A percentile compares a stretch with the other conserved stretches of the same genome.
These are phyloP conservation scores for Tachina grossa DNA, from an alignment of 2,888 invertebrate genomes.

Conservation along the genomic window DNA sequence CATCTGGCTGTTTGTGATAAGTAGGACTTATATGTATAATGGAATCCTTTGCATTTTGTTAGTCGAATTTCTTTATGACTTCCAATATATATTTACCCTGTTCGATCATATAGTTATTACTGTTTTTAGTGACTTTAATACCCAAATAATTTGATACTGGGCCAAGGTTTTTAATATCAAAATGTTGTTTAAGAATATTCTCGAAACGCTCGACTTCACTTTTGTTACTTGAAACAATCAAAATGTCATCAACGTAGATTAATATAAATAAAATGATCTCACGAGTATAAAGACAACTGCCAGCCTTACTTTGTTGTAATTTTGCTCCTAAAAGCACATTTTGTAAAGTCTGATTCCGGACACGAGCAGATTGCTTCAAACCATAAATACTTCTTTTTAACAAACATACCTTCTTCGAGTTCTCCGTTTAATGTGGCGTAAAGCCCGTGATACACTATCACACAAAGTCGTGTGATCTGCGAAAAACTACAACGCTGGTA, in stretches of 20 bases:
- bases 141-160: not conserved
- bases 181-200: conserved; percentile 1
- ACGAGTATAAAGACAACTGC: not conserved
- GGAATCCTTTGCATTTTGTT: conserved; percentile 12
- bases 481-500: no score
- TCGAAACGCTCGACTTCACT: not conserved
- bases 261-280: not conserved
- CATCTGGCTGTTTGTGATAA: conserved; percentile 43
- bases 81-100: not conserved
- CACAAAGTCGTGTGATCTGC: no score
- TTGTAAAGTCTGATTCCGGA: not conserved
- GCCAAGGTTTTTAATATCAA: not conserved
- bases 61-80: conserved; percentile 21
- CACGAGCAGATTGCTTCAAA: not conserved
- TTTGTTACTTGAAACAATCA: not conserved
- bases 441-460: no score
- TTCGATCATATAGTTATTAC: not conserved
- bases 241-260: not conserved
- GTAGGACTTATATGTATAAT: conserved; percentile 17
- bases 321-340: not conserved
- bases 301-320: not conserved
- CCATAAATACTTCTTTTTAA: not conserved
- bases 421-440: no score
- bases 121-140: not conserved
- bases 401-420: not conserved